Conservation (phyloP, 2,113 vertebrate genomes). For the Hippolais icterina region DNA sequence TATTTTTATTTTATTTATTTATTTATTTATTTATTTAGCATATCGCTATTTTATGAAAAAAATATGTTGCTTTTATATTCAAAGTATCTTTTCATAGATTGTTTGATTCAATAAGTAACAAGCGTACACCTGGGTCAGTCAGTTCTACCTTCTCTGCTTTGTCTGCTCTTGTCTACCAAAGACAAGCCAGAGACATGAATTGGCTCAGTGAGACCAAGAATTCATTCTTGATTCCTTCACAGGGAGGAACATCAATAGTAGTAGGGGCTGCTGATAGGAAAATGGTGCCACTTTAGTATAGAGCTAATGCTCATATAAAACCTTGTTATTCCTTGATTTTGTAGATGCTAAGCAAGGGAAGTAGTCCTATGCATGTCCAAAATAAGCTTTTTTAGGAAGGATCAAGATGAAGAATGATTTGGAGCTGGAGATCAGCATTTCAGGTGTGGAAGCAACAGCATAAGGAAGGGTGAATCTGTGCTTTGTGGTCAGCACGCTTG, state of each 20-base stretch:
- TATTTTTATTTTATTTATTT: too few species aligned
- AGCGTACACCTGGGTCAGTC: background rate
- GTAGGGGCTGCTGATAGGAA: background rate
- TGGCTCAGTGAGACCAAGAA: background rate
- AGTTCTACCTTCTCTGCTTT: background rate
- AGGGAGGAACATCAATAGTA: background rate
- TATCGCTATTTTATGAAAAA: background rate
- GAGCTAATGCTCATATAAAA: background rate
- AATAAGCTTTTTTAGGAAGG: background rate
- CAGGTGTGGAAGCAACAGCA: background rate
- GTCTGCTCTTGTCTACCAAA: background rate
- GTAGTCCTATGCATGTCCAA: background rate
- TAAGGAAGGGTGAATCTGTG: background rate
- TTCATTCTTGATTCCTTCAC: background rate
- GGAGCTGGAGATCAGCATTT: background rate
- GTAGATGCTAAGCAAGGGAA: background rate
- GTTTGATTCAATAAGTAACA: background rate
- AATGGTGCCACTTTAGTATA: background rate
- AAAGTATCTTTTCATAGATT: background rate
- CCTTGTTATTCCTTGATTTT: background rate
- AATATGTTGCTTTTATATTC: background rate
- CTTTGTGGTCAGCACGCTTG: background rate
- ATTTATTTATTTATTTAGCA: too few species aligned
- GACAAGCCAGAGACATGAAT: background rate
- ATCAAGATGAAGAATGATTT: background rate